Conservation (phyloP, 1,140 invertebrate genomes). For the Zaprionus ornatus region DNA sequence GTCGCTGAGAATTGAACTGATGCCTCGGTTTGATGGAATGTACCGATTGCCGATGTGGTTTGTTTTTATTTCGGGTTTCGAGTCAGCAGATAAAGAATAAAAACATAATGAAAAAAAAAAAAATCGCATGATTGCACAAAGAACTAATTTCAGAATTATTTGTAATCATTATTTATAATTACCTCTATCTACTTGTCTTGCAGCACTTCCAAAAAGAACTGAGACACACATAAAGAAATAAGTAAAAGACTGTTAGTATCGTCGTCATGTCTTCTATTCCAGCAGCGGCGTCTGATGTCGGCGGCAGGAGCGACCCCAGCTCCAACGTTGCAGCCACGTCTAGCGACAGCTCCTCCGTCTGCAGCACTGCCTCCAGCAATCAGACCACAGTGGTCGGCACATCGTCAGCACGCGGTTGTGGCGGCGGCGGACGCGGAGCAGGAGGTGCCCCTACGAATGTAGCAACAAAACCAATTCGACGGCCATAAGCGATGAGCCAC, state of each 20-base stretch:
- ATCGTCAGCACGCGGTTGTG: too few relatives aligned
- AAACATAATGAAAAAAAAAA: neutral
- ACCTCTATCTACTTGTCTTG: neutral
- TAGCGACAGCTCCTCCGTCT: too few relatives aligned
- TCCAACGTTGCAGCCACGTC: too few relatives aligned
- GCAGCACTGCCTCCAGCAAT: too few relatives aligned
- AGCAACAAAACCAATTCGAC: constrained; percentile 53
- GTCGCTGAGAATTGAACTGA: neutral
- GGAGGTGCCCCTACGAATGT: constrained; percentile 60
- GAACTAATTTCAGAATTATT: neutral
- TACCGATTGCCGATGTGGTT: neutral
- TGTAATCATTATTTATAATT: neutral
- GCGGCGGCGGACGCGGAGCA: too few relatives aligned
- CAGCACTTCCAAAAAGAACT: constrained; percentile 11
- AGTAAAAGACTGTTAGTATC: constrained; percentile 41
- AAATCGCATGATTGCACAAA: too few relatives aligned
- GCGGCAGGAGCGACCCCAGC: too few relatives aligned
- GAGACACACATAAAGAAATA: neutral
- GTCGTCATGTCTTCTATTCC: constrained; percentile 71
- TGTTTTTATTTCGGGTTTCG: neutral
- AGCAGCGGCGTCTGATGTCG: too few relatives aligned
- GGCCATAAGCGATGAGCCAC: constrained; percentile 84
- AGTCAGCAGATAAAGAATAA: neutral
- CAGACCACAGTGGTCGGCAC: too few relatives aligned
- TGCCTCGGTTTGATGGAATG: constrained; percentile 2